Evolutionary conservation across 2,113 vertebrate species (phyloP).

Genomic region (Peromyscus maniculatus): DNA sequence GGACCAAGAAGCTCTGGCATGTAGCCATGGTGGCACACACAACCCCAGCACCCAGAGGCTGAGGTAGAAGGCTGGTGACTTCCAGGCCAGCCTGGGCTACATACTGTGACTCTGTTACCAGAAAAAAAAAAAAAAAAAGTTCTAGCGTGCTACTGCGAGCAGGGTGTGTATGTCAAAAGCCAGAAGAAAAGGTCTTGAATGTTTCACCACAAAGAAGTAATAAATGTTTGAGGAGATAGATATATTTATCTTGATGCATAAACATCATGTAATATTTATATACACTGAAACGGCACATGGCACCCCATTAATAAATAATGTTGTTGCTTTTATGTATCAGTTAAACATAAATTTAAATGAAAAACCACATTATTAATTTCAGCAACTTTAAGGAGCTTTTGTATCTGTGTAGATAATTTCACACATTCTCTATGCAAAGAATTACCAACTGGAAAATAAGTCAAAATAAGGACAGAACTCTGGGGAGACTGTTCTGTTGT

Average conservation of each 20-base stretch:
- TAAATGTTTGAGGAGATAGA: not conserved
- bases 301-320: not conserved
- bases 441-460: conserved; percentile 31
- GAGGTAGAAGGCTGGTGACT: not conserved
- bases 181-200: not conserved
- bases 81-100: not conserved
- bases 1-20: not conserved
- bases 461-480: not conserved
- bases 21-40: not conserved
- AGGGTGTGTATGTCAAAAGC: not conserved
- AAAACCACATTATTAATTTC: conserved; percentile 45
- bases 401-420: conserved; percentile 22
- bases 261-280: not conserved
- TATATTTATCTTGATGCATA: not conserved
- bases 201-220: not conserved
- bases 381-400: conserved; percentile 3
- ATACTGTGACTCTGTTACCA: not conserved
- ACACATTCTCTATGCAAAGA: conserved; percentile 31
- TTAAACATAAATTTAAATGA: conserved; percentile 16
- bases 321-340: conserved; percentile 1
- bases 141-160: not conserved
- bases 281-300: not conserved
- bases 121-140: not conserved
- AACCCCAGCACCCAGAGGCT: not conserved
- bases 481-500: not conserved